phyloP scores from a whole-genome alignment of 2,888 invertebrate species.

The Macrosiphum euphorbiae region DNA sequence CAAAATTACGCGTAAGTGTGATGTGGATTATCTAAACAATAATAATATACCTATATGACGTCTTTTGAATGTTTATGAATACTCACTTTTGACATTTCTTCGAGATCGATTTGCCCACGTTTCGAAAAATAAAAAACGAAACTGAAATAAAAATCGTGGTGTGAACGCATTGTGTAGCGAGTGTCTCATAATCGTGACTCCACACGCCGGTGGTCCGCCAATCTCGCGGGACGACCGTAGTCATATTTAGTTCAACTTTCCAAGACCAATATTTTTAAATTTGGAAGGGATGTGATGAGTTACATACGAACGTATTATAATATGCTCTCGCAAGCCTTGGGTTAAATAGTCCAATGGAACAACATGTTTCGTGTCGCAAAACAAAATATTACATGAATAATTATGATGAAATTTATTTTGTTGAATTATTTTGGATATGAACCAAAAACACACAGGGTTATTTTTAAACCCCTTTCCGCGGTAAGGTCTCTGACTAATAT shows the following conservation, averaged over 20 bases:
- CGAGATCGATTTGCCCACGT: not conserved
- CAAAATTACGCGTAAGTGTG: not conserved
- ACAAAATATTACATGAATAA: slow-evolving; percentile 40
- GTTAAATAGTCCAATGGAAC: slow-evolving; percentile 47
- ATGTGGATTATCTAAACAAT: not conserved
- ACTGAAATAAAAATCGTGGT: not conserved
- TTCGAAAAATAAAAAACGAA: not conserved
- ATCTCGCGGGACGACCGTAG: not conserved
- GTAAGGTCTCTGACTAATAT: slow-evolving; percentile 45
- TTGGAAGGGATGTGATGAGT: slow-evolving; percentile 49
- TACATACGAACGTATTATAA: not conserved
- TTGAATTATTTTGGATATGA: slow-evolving; percentile 51
- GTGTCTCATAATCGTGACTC: slow-evolving; percentile 20
- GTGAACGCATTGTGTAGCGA: not conserved
- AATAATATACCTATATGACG: not conserved
- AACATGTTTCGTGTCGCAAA: slow-evolving; percentile 54
- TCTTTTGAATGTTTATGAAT: not conserved
- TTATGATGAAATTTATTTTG: slow-evolving; percentile 59
- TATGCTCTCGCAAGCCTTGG: slow-evolving; percentile 31
- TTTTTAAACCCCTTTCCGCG: slow-evolving; percentile 47
- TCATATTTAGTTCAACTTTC: not conserved
- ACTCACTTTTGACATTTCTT: slow-evolving; percentile 4
- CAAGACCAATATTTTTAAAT: slow-evolving; percentile 13
- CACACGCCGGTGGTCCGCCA: not conserved
- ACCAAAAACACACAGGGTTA: slow-evolving; percentile 55